Base-by-base conservation (phyloP, 2,888 invertebrate species). In the Gymnoscelis rufifasciata region DNA sequence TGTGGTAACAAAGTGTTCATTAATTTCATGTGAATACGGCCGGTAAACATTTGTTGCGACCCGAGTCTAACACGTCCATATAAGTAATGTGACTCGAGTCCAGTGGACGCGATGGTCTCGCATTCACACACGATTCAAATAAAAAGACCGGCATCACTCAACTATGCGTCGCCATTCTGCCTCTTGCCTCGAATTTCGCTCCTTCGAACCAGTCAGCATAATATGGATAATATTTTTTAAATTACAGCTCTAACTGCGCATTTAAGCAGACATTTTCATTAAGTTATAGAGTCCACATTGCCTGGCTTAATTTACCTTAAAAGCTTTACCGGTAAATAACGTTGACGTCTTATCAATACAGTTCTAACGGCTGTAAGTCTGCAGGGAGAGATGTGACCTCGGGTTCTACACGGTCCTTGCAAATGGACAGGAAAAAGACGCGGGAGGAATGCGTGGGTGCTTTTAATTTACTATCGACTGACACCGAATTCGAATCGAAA, bases 391-490 rank as follows among this genome's bases (percentile, higher is more conserved):
- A 83, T 83, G 83, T 78, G 84, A 84, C 83, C 79, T 78, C 75
- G 78, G 68, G 70, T 75, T 79, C 78, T 82, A 83, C 82, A 84
- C 78, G 81, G 83, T 75, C 83, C 83, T 83, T 78, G 83, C 82
- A 87, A 88, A 88, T 88, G 88, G 88, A 87, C 88, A 88, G 86
- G 88, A 87, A 88, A 87, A 87, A 87, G 84, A 83, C 83, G 81
- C 82, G 86, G 60, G 65, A 75, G 78, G 86, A 87, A 84, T 84
- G 83, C 83, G 83, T 86, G 84, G 87, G 84, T 82, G 74, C 82
- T 84, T 87, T 87, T 87, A 87, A 88, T 87, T 88, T 87, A 87
- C 87, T 87, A 87, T 84, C 77, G 83, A 78, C 83, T 83, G 84
- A 87, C 87, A 87, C 75, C 83, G 81, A 83, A 87, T 83, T 82